Base-by-base conservation (phyloP, 2,113 vertebrate genomes). In the Oncorhynchus keta region DNA sequence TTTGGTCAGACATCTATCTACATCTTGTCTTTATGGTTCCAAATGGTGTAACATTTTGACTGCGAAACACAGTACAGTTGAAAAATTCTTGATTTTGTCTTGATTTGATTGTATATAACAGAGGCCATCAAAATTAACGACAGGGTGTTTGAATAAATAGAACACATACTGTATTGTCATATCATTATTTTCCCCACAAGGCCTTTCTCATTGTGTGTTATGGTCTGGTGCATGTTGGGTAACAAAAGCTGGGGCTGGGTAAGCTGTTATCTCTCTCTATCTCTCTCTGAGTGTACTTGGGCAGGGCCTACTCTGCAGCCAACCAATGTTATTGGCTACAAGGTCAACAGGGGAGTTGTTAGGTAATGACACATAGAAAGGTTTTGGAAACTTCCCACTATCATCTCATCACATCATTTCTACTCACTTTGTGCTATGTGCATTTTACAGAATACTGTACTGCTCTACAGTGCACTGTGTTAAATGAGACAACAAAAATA, bases 271-370 rank as follows among this genome's bases (percentile, higher is more conserved):
- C 4, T 62, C 32, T 72, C 28, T 18, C 62, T 66, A 28, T 28
- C 28, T 51, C 39, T 68, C 62, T 55, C 73, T 55, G 1, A 8
- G 2, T 68, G 2, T 18, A 18, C 8, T 39, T 79, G 72, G 81
- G 77, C 61, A 71, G 76, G 78, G 78, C 68, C 24, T 18, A n/a
- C 1, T 13, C 18, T 75, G 75, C 32, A 76, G 75, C 66, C 61
- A 69, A 70, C 61, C 74, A 76, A 1, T 81, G 73, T 76, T 69
- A 80, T 81, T 88, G 49, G 73, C 78, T 81, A 84, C 85, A 80
- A 57, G 0, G 67, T 24, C 88, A 90, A 90, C 82, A 91, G 57
- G 62, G 12, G 55, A 0, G 85, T 88, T 87, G 85, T 86, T 87
- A 85, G 68, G 86, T 68, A 82, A 87, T 55, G 51, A 18, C 49